A percentile compares a stretch with the other conserved stretches of the same genome.
Conservation (phyloP, 2,113 vertebrate species). For the Proterorhinus semilunaris region DNA sequence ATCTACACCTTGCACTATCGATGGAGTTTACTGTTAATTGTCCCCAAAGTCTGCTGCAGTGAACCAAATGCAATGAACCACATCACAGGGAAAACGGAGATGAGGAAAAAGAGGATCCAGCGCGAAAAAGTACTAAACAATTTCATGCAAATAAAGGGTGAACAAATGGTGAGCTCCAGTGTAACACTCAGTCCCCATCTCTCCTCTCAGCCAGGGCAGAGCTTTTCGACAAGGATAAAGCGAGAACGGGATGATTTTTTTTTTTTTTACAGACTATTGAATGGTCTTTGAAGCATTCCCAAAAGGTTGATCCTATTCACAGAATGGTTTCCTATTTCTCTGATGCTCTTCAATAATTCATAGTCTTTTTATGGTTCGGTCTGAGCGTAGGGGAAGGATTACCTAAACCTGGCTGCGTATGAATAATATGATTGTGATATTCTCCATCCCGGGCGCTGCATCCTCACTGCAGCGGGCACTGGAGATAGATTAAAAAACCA, state of each 20-base stretch:
- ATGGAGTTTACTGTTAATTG: conserved; percentile 39
- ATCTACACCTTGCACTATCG: not conserved
- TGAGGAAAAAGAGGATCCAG: conserved; percentile 55
- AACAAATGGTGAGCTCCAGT: conserved; percentile 70
- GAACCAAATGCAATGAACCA: conserved; percentile 29
- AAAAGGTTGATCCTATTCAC: conserved; percentile 77
- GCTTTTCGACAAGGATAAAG: conserved; percentile 68
- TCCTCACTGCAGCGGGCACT: conserved; percentile 46
- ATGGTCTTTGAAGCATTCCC: conserved; percentile 77
- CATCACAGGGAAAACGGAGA: conserved; percentile 52
- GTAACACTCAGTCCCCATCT: conserved; percentile 35
- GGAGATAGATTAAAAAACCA: conserved; percentile 46
- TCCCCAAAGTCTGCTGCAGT: conserved; percentile 36
- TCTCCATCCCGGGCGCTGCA: conserved; percentile 59
- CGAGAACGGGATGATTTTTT: conserved; percentile 44
- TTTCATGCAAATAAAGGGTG: conserved; percentile 74
- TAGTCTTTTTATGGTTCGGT: conserved; percentile 71
- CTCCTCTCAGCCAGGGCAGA: conserved; percentile 58
- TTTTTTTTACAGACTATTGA: conserved; percentile 63
- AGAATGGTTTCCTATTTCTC: conserved; percentile 75
- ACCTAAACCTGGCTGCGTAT: conserved; percentile 76
- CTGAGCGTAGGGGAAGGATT: conserved; percentile 68
- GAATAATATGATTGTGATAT: conserved; percentile 73
- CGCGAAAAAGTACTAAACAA: conserved; percentile 73
- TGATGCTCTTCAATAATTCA: conserved; percentile 78